A percentile compares a stretch with the other conserved stretches of the same genome.
Conservation (phyloP, 2,888 invertebrate species). For the Malachius bipustulatus region DNA sequence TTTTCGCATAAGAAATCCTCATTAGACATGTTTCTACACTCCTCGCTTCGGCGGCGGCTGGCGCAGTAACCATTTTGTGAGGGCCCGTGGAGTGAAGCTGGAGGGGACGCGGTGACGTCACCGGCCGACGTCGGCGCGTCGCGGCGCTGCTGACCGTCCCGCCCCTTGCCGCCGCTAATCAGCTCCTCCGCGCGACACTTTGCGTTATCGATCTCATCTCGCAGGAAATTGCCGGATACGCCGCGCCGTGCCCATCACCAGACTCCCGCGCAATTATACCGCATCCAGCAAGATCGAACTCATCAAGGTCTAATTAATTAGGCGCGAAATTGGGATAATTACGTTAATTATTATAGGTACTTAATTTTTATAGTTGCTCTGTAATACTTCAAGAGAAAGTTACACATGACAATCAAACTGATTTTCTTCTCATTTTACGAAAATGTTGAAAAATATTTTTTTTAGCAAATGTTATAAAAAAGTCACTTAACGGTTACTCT, state of each 20-base stretch:
- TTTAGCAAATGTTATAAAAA: no score
- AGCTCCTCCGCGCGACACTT: conserved; percentile 32
- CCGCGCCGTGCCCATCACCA: no score
- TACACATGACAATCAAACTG: no score
- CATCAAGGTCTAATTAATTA: conserved; percentile 1
- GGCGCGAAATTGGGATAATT: not conserved
- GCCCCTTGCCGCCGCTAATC: conserved; percentile 32
- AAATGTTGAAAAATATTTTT: no score
- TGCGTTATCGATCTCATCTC: conserved; percentile 33
- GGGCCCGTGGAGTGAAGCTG: conserved; percentile 16
- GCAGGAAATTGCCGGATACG: conserved; percentile 7
- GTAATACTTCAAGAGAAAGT: no score
- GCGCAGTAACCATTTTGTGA: conserved; percentile 32
- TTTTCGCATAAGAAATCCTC: conserved; percentile 13
- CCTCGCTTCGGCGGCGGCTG: no score
- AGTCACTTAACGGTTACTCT: no score
- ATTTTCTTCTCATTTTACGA: no score
- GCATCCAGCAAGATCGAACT: no score
- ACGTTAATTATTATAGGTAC: not conserved
- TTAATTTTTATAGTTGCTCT: not conserved
- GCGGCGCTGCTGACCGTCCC: conserved; percentile 31
- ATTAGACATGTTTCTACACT: conserved; percentile 30
- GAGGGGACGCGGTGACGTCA: conserved; percentile 18
- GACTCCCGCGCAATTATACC: no score
- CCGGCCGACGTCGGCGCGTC: conserved; percentile 28